Evolutionary conservation across 2,888 invertebrate species (phyloP).

Genomic region (Rosalia funebris): DNA sequence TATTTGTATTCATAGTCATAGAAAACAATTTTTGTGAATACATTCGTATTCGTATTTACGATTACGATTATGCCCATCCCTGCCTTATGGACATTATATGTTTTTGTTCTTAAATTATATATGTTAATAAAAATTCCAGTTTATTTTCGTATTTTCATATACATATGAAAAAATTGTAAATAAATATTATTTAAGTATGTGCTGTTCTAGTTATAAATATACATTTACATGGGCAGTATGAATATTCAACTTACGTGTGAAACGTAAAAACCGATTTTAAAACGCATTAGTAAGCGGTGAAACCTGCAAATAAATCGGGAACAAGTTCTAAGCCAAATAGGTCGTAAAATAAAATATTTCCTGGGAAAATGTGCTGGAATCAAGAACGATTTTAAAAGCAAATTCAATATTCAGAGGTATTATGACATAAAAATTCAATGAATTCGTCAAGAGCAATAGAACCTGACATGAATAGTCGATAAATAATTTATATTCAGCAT

Average conservation of each 20-base stretch:
- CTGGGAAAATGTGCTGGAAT: slow-evolving; percentile 30
- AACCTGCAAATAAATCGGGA: background rate
- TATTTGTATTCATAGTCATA: too few species aligned
- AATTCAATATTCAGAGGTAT: slow-evolving; percentile 42
- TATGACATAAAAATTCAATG: slow-evolving; percentile 47
- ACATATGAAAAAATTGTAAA: background rate
- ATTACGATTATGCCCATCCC: too few species aligned
- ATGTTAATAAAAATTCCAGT: too few species aligned
- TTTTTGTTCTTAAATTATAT: too few species aligned
- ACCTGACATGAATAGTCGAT: slow-evolving; percentile 45
- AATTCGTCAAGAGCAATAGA: slow-evolving; percentile 47
- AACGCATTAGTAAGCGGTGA: background rate
- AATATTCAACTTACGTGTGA: background rate
- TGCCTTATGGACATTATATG: too few species aligned
- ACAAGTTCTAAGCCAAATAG: background rate
- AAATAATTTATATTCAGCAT: slow-evolving; percentile 41
- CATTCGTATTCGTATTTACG: too few species aligned
- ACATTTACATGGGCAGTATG: background rate
- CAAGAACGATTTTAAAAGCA: slow-evolving; percentile 34
- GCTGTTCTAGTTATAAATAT: background rate
- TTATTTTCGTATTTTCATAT: too few species aligned
- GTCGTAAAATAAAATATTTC: slow-evolving; percentile 22
- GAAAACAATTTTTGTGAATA: too few species aligned
- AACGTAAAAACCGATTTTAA: background rate
- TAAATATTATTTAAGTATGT: background rate